Evolutionary conservation across 2,888 invertebrate species (phyloP).

Genomic region (Calameuta idolon): DNA sequence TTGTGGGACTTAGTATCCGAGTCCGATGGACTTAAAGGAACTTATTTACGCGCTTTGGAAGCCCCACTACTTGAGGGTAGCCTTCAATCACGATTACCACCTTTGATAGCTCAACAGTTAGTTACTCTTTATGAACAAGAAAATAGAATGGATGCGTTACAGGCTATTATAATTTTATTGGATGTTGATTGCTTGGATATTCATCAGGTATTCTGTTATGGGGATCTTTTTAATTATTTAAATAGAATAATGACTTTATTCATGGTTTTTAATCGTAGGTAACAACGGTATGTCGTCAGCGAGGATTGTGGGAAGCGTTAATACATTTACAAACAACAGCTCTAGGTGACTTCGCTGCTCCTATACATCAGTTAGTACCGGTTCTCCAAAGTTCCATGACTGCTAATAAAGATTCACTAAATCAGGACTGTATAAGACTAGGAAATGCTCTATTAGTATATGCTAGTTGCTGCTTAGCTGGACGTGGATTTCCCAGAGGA

Average conservation of each 20-base stretch:
- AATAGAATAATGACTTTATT: background rate
- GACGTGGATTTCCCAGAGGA: conserved; percentile 84
- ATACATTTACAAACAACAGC: conserved; percentile 77
- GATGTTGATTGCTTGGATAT: conserved; percentile 75
- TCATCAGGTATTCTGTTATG: conserved; percentile 69
- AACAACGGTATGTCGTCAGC: conserved; percentile 73
- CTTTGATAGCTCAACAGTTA: conserved; percentile 74
- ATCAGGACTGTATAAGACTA: conserved; percentile 68
- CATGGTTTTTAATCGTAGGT: conserved; percentile 60
- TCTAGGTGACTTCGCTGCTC: conserved; percentile 76
- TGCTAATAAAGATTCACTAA: conserved; percentile 33
- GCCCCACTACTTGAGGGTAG: conserved; percentile 71
- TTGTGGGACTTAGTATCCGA: conserved; percentile 71
- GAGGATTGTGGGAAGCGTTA: conserved; percentile 77
- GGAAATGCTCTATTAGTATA: conserved; percentile 90
- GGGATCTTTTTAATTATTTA: background rate
- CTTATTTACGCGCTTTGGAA: conserved; percentile 77
- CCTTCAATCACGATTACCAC: conserved; percentile 71
- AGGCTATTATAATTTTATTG: conserved; percentile 76
- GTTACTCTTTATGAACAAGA: conserved; percentile 76
- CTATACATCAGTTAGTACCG: conserved; percentile 76
- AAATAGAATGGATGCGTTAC: conserved; percentile 75
- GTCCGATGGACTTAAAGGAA: conserved; percentile 73
- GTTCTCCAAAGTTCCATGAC: conserved; percentile 67
- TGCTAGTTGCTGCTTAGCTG: conserved; percentile 88